Conservation (phyloP, 1,140 invertebrate species). For the Periplaneta americana region DNA sequence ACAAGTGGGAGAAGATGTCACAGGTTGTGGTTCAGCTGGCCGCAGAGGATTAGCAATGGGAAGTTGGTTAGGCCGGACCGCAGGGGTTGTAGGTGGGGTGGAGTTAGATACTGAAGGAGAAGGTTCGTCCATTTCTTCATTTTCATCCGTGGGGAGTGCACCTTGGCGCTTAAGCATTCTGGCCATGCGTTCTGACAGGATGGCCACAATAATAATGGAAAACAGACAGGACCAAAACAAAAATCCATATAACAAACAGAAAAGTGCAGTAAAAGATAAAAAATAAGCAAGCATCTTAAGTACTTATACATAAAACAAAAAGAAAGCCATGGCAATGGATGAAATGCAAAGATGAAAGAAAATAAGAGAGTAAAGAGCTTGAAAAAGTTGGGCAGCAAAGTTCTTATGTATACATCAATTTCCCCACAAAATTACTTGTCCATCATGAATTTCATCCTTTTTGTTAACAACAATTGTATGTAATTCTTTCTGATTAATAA, state of each 20-base stretch:
- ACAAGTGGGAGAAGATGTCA: background rate
- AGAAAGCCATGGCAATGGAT: background rate
- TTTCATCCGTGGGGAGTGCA: slow-evolving; percentile 6
- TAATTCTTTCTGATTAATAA: no score
- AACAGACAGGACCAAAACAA: background rate
- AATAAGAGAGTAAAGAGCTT: no score
- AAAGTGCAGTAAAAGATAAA: background rate
- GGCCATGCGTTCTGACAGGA: background rate
- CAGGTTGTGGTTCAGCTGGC: slow-evolving; percentile 9
- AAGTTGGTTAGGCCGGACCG: slow-evolving; percentile 21
- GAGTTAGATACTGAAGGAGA: background rate
- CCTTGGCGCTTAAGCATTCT: slow-evolving; percentile 9
- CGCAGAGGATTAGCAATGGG: slow-evolving; percentile 17
- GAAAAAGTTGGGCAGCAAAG: no score
- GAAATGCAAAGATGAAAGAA: background rate
- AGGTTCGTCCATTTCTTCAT: background rate
- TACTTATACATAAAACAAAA: background rate
- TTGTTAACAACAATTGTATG: no score
- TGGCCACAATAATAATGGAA: background rate
- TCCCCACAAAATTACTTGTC: no score
- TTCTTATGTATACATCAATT: no score
- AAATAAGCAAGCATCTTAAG: background rate
- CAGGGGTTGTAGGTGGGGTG: background rate
- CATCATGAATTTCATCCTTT: no score
- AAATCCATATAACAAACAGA: background rate